These are phyloP conservation scores for Mythimna loreyi DNA, from an alignment of 2,888 invertebrate genomes.

Conservation along the genomic window DNA sequence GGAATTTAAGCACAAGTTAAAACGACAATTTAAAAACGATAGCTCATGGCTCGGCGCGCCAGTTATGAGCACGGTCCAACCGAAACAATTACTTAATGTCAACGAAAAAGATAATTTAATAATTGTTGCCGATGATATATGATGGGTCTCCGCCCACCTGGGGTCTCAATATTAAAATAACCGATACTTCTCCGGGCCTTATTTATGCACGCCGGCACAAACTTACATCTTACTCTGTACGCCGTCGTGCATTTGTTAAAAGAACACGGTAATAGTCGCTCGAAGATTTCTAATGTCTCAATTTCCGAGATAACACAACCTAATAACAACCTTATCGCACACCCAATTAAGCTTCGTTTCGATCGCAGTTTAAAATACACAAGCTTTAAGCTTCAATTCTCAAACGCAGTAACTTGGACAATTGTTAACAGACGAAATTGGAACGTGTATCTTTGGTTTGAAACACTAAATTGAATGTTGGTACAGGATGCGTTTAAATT, in stretches of 20 bases:
- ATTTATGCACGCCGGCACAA: slow-evolving; percentile 87
- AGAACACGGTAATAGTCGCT: slow-evolving; percentile 89
- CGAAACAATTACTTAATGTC: slow-evolving; percentile 91
- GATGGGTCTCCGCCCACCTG: slow-evolving; percentile 87
- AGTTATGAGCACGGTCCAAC: slow-evolving; percentile 79
- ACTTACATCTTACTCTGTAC: slow-evolving; percentile 89
- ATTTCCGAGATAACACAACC: slow-evolving; percentile 74
- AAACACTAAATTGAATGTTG: slow-evolving; percentile 73
- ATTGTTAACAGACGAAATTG: slow-evolving; percentile 64
- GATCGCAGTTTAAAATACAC: slow-evolving; percentile 73
- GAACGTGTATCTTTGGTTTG: slow-evolving; percentile 66
- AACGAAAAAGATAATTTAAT: slow-evolving; percentile 90
- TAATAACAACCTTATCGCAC: slow-evolving; percentile 69
- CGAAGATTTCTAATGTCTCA: slow-evolving; percentile 90
- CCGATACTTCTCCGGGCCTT: slow-evolving; percentile 84
- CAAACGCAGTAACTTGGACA: slow-evolving; percentile 72
- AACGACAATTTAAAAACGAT: slow-evolving; percentile 82
- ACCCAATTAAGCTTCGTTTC: slow-evolving; percentile 65
- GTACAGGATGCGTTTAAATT: slow-evolving; percentile 82
- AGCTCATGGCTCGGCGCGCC: slow-evolving; percentile 80
- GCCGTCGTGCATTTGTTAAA: slow-evolving; percentile 89
- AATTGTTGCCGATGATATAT: slow-evolving; percentile 89
- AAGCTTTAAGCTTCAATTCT: slow-evolving; percentile 66
- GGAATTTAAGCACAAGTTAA: slow-evolving; percentile 77
- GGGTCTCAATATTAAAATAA: slow-evolving; percentile 86